These are phyloP conservation scores for Pseudochirops cupreus DNA, from an alignment of 2,797 vertebrate genomes.

Conservation along the genomic window DNA sequence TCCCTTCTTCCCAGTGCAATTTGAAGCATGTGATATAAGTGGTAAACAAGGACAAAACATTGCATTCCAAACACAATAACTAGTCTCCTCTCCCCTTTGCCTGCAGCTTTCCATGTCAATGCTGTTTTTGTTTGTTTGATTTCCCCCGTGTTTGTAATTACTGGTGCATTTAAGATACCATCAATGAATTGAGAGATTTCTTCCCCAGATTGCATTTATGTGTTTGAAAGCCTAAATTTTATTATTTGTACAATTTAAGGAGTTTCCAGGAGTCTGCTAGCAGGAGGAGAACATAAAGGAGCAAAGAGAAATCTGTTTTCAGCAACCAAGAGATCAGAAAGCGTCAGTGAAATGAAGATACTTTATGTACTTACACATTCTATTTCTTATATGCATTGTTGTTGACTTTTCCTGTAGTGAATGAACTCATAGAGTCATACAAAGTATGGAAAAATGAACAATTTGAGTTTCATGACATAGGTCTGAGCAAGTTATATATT, in stretches of 20 bases:
- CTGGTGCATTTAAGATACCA: not conserved
- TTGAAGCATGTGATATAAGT: not conserved
- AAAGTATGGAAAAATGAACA: not conserved
- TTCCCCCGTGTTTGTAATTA: conserved; percentile 34
- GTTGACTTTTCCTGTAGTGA: not conserved
- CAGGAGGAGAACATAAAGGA: not conserved
- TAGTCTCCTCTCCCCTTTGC: not conserved
- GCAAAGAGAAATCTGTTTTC: not conserved
- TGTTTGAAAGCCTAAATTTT: conserved; percentile 13
- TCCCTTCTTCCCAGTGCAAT: not conserved
- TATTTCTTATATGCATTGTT: not conserved
- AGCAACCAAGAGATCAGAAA: not conserved
- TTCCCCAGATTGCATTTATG: not conserved
- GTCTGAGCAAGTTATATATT: not conserved
- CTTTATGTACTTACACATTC: not conserved
- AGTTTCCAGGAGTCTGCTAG: not conserved
- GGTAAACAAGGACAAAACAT: not conserved
- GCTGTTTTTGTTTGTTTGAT: conserved; percentile 44
- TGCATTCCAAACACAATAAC: conserved; percentile 11
- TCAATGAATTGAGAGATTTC: not conserved
- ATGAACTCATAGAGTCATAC: not conserved
- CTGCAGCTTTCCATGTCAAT: not conserved
- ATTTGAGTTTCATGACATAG: not conserved
- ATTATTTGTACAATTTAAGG: not conserved
- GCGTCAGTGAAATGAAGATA: not conserved